Evolutionary conservation across 2,113 vertebrate genomes (phyloP).

Genomic region (Tamias sibiricus): DNA sequence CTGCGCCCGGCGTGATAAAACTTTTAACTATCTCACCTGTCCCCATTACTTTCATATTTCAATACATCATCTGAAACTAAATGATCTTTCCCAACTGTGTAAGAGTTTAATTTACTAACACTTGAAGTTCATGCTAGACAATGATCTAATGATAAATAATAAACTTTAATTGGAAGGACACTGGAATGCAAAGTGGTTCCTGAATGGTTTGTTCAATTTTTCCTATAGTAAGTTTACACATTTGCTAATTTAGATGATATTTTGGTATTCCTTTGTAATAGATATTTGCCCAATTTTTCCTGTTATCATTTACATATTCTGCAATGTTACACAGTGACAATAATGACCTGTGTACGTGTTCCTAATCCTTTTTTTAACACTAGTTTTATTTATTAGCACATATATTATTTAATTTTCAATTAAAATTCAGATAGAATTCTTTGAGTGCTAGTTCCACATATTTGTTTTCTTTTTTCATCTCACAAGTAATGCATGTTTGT

Average conservation of each 20-base stretch:
- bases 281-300: background rate
- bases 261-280: background rate
- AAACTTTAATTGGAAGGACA: background rate
- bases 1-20: no score
- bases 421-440: no score
- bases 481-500: no score
- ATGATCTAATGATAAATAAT: background rate
- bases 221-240: background rate
- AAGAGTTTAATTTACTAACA: background rate
- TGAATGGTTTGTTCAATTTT: background rate
- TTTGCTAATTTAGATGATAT: background rate
- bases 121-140: background rate
- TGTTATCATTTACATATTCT: background rate
- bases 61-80: background rate
- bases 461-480: no score
- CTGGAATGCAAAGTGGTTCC: background rate
- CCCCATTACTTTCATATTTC: background rate
- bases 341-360: background rate
- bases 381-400: no score
- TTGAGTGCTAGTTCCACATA: no score
- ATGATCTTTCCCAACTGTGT: background rate
- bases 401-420: no score
- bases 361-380: no score
- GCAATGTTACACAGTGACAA: background rate
- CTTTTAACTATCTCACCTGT: background rate